Evolutionary conservation across 2,888 invertebrate species (phyloP).

Genomic region (Thymelicus acteon): DNA sequence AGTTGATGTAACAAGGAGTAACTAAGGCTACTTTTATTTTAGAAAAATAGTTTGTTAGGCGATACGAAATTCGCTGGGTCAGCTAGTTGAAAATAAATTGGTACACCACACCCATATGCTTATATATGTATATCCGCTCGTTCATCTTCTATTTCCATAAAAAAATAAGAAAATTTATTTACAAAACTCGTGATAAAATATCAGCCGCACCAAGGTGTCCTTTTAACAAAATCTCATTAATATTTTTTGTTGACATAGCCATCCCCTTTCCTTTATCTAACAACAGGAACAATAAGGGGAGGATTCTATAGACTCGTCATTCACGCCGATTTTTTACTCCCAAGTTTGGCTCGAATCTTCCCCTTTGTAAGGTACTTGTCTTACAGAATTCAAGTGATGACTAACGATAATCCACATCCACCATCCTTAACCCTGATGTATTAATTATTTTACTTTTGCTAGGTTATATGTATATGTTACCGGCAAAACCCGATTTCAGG

Average conservation of each 20-base stretch:
- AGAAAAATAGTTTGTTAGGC: no score
- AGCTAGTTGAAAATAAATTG: no score
- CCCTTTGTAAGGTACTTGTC: slow-evolving; percentile 12
- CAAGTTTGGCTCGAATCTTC: slow-evolving; percentile 22
- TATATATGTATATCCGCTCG: no score
- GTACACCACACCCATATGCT: no score
- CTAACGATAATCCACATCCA: not conserved
- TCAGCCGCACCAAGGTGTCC: slow-evolving; percentile 19
- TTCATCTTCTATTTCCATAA: no score
- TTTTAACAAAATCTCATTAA: slow-evolving; percentile 34
- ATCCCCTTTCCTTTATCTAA: slow-evolving; percentile 30
- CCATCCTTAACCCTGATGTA: no score
- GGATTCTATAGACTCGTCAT: slow-evolving; percentile 31
- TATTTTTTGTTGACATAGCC: slow-evolving; percentile 32
- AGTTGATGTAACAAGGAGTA: no score
- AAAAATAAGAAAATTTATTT: slow-evolving; percentile 3
- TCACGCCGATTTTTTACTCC: slow-evolving; percentile 33
- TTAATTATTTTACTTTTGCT: no score
- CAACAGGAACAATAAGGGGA: slow-evolving; percentile 30
- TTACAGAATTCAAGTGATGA: not conserved
- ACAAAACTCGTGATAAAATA: slow-evolving; percentile 3
- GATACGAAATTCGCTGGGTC: no score
- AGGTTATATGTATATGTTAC: no score
- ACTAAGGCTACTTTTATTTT: no score
- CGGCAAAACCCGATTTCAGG: no score